phyloP scores from a whole-genome alignment of 2,113 vertebrate species.

The Lasiurus borealis region DNA sequence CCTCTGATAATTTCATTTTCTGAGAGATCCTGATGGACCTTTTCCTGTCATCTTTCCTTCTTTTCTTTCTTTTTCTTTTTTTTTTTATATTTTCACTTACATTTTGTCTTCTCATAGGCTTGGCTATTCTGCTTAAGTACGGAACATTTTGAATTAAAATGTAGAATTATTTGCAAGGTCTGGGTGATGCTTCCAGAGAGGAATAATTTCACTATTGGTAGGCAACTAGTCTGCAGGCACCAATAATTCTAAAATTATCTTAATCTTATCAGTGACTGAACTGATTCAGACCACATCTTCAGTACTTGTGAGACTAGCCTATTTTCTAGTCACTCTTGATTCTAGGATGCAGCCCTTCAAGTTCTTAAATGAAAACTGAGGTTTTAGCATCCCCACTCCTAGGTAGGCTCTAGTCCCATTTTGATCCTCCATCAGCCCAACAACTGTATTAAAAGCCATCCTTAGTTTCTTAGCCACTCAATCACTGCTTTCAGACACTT shows the following conservation, averaged over 20 bases:
- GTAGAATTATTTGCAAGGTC: neutral
- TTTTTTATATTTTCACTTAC: neutral
- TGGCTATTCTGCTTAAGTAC: neutral
- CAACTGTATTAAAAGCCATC: neutral
- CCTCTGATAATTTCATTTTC: neutral
- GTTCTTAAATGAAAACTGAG: neutral
- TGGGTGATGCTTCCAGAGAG: neutral
- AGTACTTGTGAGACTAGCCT: neutral
- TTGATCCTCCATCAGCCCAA: neutral
- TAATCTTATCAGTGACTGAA: neutral
- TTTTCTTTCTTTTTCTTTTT: neutral
- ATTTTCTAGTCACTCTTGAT: slow-evolving; percentile 14
- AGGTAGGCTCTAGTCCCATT: neutral
- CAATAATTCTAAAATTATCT: neutral
- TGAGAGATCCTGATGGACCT: neutral
- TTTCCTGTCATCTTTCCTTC: neutral
- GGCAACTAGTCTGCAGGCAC: neutral
- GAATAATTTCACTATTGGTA: neutral
- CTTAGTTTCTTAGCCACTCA: neutral
- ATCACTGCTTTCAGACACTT: neutral
- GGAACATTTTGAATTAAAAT: slow-evolving; percentile 1
- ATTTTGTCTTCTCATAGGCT: neutral
- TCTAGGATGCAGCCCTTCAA: neutral
- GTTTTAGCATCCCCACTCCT: neutral
- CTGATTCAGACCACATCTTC: neutral